phyloP scores from a whole-genome alignment of 2,113 vertebrate species.

The Strigops habroptila region DNA sequence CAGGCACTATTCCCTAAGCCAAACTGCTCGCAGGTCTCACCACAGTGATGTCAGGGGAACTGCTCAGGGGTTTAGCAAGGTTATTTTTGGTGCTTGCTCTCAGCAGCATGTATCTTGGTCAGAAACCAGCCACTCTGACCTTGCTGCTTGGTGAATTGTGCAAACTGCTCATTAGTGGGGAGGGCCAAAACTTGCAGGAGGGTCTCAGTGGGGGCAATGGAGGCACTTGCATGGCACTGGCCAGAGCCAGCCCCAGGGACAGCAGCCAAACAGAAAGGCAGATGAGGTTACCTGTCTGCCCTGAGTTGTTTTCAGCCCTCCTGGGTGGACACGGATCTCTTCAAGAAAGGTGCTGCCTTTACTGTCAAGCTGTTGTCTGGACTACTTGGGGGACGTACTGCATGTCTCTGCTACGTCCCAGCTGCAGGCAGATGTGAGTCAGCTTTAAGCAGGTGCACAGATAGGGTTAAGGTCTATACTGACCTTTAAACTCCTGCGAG shows the following conservation, averaged over 20 bases:
- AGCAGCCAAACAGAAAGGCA: neutral
- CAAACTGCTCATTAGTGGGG: too few species aligned
- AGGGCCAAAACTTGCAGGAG: neutral
- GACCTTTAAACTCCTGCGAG: neutral
- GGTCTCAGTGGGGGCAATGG: rapidly evolving
- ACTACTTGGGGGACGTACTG: neutral
- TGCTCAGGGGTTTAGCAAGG: neutral
- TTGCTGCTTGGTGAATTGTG: rapidly evolving
- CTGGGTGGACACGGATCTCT: neutral
- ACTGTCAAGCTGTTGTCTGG: rapidly evolving
- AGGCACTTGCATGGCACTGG: neutral
- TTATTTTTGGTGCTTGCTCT: slow-evolving; percentile 14
- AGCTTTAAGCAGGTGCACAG: neutral
- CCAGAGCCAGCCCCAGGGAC: neutral
- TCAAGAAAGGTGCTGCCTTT: neutral
- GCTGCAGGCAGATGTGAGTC: neutral
- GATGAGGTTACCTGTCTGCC: neutral
- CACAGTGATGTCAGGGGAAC: neutral
- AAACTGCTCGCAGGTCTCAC: rapidly evolving
- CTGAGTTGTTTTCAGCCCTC: neutral
- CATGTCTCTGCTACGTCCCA: rapidly evolving
- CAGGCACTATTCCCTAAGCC: neutral
- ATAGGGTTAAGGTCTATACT: neutral
- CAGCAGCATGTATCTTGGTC: neutral
- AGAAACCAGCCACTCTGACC: neutral